Evolutionary conservation across 2,888 invertebrate species (phyloP).

Genomic region (Lasioglossum leucozonium): DNA sequence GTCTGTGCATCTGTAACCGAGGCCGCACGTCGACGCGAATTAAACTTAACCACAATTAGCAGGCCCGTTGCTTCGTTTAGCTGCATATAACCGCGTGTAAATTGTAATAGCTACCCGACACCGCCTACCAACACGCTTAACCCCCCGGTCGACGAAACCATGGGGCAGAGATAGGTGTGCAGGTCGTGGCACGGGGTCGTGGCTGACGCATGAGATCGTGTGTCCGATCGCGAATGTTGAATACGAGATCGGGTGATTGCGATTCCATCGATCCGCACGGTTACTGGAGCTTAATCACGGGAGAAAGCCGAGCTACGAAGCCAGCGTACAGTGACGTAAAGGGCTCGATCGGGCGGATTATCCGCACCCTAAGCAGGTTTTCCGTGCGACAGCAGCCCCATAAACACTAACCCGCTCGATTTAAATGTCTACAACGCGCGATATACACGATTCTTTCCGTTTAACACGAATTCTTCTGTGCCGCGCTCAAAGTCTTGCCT

Average conservation of each 20-base stretch:
- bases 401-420: neutral
- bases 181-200: conserved; percentile 12
- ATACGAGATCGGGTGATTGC: conserved; percentile 71
- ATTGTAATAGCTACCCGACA: conserved; percentile 72
- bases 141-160: neutral
- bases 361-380: conserved; percentile 20
- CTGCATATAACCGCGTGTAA: conserved; percentile 74
- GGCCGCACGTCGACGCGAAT: conserved; percentile 69
- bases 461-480: neutral
- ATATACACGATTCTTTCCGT: neutral
- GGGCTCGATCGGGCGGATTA: conserved; percentile 51
- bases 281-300: conserved; percentile 57
- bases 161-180: conserved; percentile 7
- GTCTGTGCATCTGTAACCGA: conserved; percentile 14
- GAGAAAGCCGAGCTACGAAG: conserved; percentile 56
- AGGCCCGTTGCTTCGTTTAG: conserved; percentile 69
- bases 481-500: too few species aligned
- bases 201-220: conserved; percentile 40
- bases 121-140: conserved; percentile 27
- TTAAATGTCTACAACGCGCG: neutral
- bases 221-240: conserved; percentile 64
- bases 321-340: conserved; percentile 44
- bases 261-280: conserved; percentile 70
- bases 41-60: conserved; percentile 80
- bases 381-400: neutral